Percentiles rank a stretch among this genome's conserved stretches.
These are phyloP conservation scores for Isaurus tuberculatus DNA, from an alignment of 92 coral and sea anemone species.

Conservation along the genomic window DNA sequence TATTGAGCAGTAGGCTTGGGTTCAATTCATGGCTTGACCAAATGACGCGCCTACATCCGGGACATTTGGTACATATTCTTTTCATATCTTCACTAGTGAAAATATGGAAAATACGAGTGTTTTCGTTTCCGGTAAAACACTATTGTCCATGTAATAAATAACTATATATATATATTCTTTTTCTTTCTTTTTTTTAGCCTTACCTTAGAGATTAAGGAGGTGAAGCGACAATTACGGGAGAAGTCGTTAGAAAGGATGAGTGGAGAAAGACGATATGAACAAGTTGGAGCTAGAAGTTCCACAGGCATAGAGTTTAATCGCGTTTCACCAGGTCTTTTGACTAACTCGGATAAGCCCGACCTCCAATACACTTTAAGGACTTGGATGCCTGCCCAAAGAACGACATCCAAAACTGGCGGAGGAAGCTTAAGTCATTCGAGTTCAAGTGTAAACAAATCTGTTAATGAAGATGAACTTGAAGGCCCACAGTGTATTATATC, in stretches of 20 bases:
- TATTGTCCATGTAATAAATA: neutral
- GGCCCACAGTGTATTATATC: constrained; percentile 1
- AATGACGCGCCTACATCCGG: too few relatives aligned
- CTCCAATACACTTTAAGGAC: neutral
- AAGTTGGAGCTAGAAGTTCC: neutral
- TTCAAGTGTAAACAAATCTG: neutral
- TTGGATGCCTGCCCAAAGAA: neutral
- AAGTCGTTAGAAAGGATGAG: neutral
- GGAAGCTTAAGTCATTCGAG: neutral
- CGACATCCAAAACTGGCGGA: neutral
- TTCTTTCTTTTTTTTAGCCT: neutral
- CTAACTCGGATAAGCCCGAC: neutral
- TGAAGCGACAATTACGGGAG: constrained; percentile 21
- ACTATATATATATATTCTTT: too few relatives aligned
- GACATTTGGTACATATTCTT: too few relatives aligned
- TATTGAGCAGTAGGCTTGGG: too few relatives aligned
- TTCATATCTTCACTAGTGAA: too few relatives aligned
- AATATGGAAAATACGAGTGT: too few relatives aligned
- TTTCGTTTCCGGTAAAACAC: neutral
- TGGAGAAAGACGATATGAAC: neutral
- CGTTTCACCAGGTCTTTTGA: neutral
- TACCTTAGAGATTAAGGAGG: neutral
- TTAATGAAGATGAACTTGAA: neutral
- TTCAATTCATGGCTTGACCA: too few relatives aligned
- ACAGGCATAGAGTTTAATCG: neutral